Evolutionary conservation across 2,888 invertebrate genomes (phyloP), one percentile per base, ranked within the genome.

Genomic region (Agrenia bidenticulata): DNA sequence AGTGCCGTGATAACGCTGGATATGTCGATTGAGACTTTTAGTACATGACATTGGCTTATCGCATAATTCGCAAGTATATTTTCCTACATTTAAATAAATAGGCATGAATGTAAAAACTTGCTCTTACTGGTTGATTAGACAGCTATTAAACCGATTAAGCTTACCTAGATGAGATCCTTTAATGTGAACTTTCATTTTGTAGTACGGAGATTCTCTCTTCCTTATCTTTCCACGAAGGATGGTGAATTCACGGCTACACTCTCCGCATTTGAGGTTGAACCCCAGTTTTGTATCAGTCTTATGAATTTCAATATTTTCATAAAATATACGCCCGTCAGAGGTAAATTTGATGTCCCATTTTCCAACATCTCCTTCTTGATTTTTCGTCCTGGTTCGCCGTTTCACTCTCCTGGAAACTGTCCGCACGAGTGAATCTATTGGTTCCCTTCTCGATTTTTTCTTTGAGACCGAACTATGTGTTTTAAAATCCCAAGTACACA

Each of bases 151-250:
- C 5, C 45, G n/a, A 19, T 45, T 9, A 45, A 19, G n/a, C 19
- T 45, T n/a, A 45, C 45, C 45, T 45, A 45, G 45, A 45, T 45
- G 45, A 45, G 19, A 5, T 17, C n/a, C 45, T 45, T 45, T 45
- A 5, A 45, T 45, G 15, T 45, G 45, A 45, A 45, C 9, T 17
- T 19, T 15, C 5, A 45, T 15, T 15, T 19, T 45, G 45, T 45
- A 45, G n/a, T 45, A 19, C n/a, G 45, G 45, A 5, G 45, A 15
- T 45, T 5, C 45, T 45, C 45, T 15, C 5, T 45, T 15, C 5
- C 11, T 32, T 32, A 11, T 32, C 11, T 32, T 32, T 32, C 32
- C 32, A 7, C 32, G 32, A 32, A 11, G 5, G 5, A 45, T n/a
- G 15, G 4, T 45, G n/a, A 19, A 17, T 15, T 45, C 45, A 45